Conservation (phyloP, 2,888 invertebrate species). For the Lepetodrilus schrolli region DNA sequence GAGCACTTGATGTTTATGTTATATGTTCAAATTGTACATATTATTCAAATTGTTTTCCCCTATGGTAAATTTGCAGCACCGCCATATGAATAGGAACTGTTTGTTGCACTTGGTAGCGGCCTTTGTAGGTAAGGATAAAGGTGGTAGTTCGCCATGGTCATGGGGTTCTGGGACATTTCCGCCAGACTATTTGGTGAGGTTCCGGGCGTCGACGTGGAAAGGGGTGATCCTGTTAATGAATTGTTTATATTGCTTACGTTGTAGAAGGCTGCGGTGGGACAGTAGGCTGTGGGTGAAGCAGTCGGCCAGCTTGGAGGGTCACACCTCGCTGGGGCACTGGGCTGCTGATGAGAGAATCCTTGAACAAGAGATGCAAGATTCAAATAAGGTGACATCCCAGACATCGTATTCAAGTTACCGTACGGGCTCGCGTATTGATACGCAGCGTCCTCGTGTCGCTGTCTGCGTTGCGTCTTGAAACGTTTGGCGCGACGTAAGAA, state of each 20-base stretch:
- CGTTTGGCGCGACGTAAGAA: conserved; percentile 72
- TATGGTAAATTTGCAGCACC: too few species aligned
- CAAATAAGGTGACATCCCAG: conserved; percentile 54
- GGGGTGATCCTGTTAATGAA: conserved; percentile 26
- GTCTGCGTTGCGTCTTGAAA: conserved; percentile 64
- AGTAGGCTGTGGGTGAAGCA: background rate
- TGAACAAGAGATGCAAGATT: conserved; percentile 54
- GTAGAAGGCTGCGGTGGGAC: background rate
- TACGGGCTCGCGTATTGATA: conserved; percentile 62
- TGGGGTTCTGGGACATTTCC: background rate
- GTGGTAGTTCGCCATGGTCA: background rate
- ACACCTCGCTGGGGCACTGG: conserved; percentile 16
- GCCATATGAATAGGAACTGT: too few species aligned
- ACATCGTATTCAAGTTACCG: conserved; percentile 59
- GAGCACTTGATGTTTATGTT: too few species aligned
- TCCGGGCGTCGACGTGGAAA: conserved; percentile 2
- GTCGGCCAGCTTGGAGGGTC: background rate
- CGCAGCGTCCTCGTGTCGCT: conserved; percentile 44
- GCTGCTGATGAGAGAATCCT: conserved; percentile 56
- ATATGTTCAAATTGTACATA: too few species aligned
- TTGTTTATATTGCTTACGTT: conserved; percentile 24
- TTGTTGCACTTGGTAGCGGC: too few species aligned
- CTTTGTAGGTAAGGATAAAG: background rate
- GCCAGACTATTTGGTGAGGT: background rate
- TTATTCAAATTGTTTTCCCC: too few species aligned